phyloP scores from a whole-genome alignment of 2,797 vertebrate genomes.

The Melanotaenia maccullochi region DNA sequence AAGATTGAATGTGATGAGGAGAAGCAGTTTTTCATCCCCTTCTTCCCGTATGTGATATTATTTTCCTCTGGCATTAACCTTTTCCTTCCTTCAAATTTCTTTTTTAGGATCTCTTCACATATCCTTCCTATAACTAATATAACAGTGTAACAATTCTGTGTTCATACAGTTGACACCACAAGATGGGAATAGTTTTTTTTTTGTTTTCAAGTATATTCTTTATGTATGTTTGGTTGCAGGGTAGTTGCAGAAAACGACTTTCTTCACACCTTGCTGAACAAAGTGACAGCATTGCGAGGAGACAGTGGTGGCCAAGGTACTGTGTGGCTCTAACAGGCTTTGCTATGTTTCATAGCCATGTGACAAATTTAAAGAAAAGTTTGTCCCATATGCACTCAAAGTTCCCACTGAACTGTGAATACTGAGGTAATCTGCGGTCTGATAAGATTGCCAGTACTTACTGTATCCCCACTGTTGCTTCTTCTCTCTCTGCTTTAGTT shows the following conservation, averaged over 20 bases:
- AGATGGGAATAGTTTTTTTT: conserved; percentile 9
- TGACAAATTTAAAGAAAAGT: conserved; percentile 4
- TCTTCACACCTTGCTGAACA: conserved; percentile 91
- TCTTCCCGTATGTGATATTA: conserved; percentile 87
- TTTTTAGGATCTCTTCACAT: neutral
- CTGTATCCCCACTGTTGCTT: conserved; percentile 4
- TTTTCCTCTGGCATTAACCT: neutral
- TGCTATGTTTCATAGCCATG: conserved; percentile 9
- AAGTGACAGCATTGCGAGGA: conserved; percentile 90
- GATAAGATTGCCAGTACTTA: conserved; percentile 44
- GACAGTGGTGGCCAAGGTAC: conserved; percentile 97
- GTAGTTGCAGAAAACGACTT: conserved; percentile 93
- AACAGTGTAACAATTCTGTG: conserved; percentile 4
- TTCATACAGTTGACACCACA: neutral
- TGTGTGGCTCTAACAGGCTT: conserved; percentile 21
- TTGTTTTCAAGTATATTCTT: conserved; percentile 60
- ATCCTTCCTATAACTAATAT: conserved; percentile 11
- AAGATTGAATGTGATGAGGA: conserved; percentile 96
- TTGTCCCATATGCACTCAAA: conserved; percentile 6
- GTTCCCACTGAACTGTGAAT: conserved; percentile 32
- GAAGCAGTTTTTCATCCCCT: conserved; percentile 97
- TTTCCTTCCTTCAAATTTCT: neutral
- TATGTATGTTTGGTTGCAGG: conserved; percentile 79
- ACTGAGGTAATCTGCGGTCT: conserved; percentile 37
- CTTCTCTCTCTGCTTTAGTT: conserved; percentile 19